Base-by-base conservation (phyloP, 1,140 invertebrate genomes). In the Calephelis virginiensis region DNA sequence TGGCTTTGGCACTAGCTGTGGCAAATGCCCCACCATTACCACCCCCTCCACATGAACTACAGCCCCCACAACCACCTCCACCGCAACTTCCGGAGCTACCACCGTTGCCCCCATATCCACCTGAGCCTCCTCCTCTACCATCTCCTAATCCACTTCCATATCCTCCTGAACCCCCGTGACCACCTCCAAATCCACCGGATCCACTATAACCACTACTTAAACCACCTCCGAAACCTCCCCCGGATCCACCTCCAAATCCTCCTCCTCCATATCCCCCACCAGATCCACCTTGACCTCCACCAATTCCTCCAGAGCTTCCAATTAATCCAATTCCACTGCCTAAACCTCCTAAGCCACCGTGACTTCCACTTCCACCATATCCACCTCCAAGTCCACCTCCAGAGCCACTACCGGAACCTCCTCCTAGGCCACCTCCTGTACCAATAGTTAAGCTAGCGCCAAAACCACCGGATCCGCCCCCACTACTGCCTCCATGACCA, bases 1-100 rank as follows among this genome's bases (percentile, higher is more conserved):
- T 76, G 12, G 83, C 82, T 49, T 77, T 73, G 11, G 81, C 81
- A 47, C 74, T 82, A 12, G 83, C 82, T 8, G 76, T 77, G 8
- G 81, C 79, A 14, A 67, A 78, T 6, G 81, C 80, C 6, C 73
- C 70, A 0, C 72, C 73, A 11, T 68, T 61, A 6, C 77, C 74
- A 38, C 78, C 77, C 37, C 75, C 76, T 0, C 75, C 70, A 4
- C 78, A 76, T n/a, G 56, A 70, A 47, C 73, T 70, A 48, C 74
- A 56, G 28, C 73, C 71, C 5, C 70, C 68, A 12, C 67, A 61
- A 12, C 64, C 61, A 12, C 76, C 75, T 7, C 71, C 66, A 8
- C 69, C 70, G 40, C 68, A 53, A n/a, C 69, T 45, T 13, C 73
- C 72, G 11, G 63, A 60, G 9, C 67, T 59, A 12, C 66, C 64